Conservation (phyloP, 2,797 vertebrate species). For the Cyprinodon diabolis region DNA sequence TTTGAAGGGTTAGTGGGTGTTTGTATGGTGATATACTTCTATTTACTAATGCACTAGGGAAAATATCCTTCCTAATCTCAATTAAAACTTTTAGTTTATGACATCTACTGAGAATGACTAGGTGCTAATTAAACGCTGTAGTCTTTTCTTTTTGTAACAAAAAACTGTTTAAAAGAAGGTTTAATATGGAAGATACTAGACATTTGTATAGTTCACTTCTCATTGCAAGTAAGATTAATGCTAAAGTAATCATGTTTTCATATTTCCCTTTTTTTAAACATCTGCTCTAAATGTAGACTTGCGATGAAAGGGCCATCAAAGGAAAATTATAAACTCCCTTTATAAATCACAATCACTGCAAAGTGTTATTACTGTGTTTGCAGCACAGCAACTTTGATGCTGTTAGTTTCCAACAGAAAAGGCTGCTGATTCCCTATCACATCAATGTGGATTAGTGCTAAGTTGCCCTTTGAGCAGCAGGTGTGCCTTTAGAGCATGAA, state of each 20-base stretch:
- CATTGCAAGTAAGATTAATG: not conserved
- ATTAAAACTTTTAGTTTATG: not conserved
- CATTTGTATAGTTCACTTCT: not conserved
- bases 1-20: conserved; percentile 26
- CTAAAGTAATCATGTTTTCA: not conserved
- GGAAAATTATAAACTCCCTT: conserved; percentile 3
- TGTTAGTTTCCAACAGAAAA: conserved; percentile 34
- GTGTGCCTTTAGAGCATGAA: conserved; percentile 49
- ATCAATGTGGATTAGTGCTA: conserved; percentile 62
- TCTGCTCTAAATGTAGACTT: conserved; percentile 7
- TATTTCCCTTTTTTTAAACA: conserved; percentile 3
- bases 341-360: conserved; percentile 20
- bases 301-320: conserved; percentile 17
- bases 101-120: not conserved
- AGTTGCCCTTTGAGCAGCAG: conserved; percentile 57
- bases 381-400: conserved; percentile 43
- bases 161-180: not conserved
- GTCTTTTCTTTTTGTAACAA: not conserved
- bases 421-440: conserved; percentile 45
- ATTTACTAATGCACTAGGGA: conserved; percentile 13
- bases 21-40: conserved; percentile 24
- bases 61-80: not conserved
- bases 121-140: not conserved
- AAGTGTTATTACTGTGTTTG: conserved; percentile 15
- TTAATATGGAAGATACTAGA: not conserved